Evolutionary conservation across 92 coral and sea anemone species (phyloP).

Genomic region (Epizoanthus scotinus): DNA sequence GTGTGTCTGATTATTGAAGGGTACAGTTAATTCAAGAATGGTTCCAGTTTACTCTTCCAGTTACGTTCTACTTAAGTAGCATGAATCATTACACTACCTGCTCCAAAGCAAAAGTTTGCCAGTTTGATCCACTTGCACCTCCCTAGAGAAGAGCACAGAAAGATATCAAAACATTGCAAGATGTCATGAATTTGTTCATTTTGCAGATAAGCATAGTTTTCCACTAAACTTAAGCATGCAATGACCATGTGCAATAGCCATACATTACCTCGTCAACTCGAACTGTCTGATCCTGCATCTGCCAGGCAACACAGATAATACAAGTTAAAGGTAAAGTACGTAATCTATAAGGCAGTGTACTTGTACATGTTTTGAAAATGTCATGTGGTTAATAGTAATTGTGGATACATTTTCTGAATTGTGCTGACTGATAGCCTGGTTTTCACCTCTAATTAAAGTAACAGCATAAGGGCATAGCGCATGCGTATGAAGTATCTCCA

Average conservation of each 20-base stretch:
- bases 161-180: no score
- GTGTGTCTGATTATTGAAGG: no score
- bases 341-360: no score
- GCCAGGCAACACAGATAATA: neutral
- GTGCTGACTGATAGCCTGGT: neutral
- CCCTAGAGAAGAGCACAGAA: conserved; percentile 25
- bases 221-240: neutral
- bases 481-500: no score
- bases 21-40: no score
- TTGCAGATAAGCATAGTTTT: neutral
- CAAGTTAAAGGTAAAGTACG: neutral
- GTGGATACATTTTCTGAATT: neutral
- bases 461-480: no score
- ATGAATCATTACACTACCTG: conserved; percentile 43
- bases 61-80: no score
- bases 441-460: neutral
- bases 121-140: conserved; percentile 84
- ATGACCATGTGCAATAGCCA: no score
- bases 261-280: conserved; percentile 74
- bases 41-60: no score
- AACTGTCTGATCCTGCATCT: conserved; percentile 77
- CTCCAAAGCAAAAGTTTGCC: conserved; percentile 77
- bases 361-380: no score
- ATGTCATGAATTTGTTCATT: no score
- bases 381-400: no score